A percentile compares a stretch with the other conserved stretches of the same genome.
These are phyloP conservation scores for Alauda arvensis DNA, from an alignment of 2,797 vertebrate genomes.

Conservation along the genomic window DNA sequence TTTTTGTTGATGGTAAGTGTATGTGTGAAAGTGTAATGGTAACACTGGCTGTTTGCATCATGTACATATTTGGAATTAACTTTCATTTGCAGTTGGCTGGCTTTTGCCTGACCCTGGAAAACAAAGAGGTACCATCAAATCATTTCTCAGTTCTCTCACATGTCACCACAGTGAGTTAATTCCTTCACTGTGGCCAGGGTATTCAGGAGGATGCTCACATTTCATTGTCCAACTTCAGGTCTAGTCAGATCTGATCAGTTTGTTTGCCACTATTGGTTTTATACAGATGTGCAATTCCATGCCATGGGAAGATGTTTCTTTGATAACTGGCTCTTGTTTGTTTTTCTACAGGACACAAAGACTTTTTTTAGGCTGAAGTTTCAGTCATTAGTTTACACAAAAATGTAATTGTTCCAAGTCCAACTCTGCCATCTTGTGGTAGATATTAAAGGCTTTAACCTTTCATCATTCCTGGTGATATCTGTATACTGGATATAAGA, in stretches of 20 bases:
- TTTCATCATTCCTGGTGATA: accelerated
- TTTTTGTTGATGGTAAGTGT: not conserved
- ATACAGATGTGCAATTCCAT: not conserved
- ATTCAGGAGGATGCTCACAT: not conserved
- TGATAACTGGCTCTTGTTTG: not conserved
- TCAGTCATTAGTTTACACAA: not conserved
- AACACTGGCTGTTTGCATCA: not conserved
- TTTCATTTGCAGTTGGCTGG: not conserved
- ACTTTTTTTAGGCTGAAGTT: not conserved
- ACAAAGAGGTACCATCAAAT: not conserved
- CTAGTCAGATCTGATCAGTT: not conserved
- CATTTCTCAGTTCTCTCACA: not conserved
- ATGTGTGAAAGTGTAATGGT: not conserved
- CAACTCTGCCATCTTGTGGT: constrained; percentile 52
- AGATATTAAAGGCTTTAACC: not conserved
- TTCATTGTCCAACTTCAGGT: not conserved
- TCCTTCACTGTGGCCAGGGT: not conserved
- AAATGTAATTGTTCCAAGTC: not conserved
- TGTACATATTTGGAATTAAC: not conserved
- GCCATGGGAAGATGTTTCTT: not conserved
- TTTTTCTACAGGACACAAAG: not conserved
- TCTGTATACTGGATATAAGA: not conserved
- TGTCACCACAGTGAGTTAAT: not conserved
- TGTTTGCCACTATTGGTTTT: not conserved
- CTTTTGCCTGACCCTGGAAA: not conserved